These are phyloP conservation scores for Ardeotis arabs DNA, from an alignment of 2,113 vertebrate species.

Conservation along the genomic window DNA sequence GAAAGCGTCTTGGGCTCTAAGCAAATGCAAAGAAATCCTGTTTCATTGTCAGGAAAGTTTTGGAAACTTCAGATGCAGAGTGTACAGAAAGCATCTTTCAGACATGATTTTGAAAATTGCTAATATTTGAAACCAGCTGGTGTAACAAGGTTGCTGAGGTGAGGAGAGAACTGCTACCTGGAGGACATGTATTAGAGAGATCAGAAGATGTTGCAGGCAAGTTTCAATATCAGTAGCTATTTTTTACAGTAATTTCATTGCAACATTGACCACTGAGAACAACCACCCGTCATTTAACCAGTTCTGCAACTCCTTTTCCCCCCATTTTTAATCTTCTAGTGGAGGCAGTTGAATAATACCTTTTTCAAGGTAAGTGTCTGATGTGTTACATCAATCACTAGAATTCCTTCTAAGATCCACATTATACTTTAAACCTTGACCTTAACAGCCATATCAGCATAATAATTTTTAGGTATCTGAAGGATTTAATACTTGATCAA, in stretches of 20 bases:
- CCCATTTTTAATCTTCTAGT: slow-evolving; percentile 53
- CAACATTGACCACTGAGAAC: slow-evolving; percentile 61
- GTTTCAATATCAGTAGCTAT: slow-evolving; percentile 60
- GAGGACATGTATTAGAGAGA: slow-evolving; percentile 52
- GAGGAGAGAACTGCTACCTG: slow-evolving; percentile 51
- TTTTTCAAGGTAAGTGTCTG: slow-evolving; percentile 51
- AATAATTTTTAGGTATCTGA: slow-evolving; percentile 46
- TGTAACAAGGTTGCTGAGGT: slow-evolving; percentile 59
- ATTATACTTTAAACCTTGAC: slow-evolving; percentile 65
- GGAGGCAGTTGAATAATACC: slow-evolving; percentile 42
- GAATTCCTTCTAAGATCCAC: slow-evolving; percentile 43
- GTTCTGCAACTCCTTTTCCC: slow-evolving; percentile 28
- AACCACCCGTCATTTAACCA: slow-evolving; percentile 48
- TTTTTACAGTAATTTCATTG: slow-evolving; percentile 64
- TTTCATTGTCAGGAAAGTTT: slow-evolving; percentile 35
- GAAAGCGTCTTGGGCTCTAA: neutral
- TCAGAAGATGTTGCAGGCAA: slow-evolving; percentile 51
- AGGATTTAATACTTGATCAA: slow-evolving; percentile 53
- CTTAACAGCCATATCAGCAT: slow-evolving; percentile 46
- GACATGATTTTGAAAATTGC: slow-evolving; percentile 44
- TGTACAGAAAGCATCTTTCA: slow-evolving; percentile 25
- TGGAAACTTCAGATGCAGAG: slow-evolving; percentile 33
- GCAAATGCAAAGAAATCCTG: neutral
- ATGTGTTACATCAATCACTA: slow-evolving; percentile 40
- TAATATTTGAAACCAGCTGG: slow-evolving; percentile 59